Percentiles rank a stretch among this genome's conserved stretches.
Conservation (phyloP, 2,113 vertebrate genomes). For the Calcarius ornatus region DNA sequence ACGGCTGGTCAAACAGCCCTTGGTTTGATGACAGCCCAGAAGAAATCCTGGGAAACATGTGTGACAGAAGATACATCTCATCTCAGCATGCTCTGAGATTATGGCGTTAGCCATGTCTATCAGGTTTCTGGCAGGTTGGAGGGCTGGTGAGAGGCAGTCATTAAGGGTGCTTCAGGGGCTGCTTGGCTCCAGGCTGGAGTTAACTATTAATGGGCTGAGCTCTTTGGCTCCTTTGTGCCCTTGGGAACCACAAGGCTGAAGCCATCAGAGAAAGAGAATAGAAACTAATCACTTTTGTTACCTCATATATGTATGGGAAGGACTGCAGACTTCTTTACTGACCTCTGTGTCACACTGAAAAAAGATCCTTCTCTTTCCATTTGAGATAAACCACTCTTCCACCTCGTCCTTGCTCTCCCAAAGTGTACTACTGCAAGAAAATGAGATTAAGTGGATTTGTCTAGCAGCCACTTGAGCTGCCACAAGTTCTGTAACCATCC, state of each 20-base stretch:
- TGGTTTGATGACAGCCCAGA: background rate
- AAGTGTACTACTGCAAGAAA: constrained; percentile 36
- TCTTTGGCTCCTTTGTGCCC: constrained; percentile 59
- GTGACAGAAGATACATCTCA: constrained; percentile 7
- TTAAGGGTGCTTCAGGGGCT: constrained; percentile 12
- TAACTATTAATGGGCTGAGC: constrained; percentile 54
- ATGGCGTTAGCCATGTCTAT: constrained; percentile 13
- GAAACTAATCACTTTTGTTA: constrained; percentile 61
- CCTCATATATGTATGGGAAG: constrained; percentile 6
- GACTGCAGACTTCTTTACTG: constrained; percentile 47
- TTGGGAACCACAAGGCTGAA: background rate
- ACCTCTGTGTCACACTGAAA: constrained; percentile 58
- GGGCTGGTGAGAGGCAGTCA: background rate
- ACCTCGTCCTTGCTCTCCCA: background rate
- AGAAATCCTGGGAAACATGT: background rate
- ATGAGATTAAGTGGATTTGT: constrained; percentile 58
- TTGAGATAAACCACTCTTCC: constrained; percentile 31
- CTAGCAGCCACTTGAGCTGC: constrained; percentile 25
- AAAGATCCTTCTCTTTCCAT: constrained; percentile 14
- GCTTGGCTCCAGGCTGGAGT: constrained; percentile 12
- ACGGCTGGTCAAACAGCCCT: background rate
- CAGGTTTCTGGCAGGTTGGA: background rate
- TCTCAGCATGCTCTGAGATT: background rate
- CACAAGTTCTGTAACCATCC: constrained; percentile 3
- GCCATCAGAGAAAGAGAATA: constrained; percentile 49